Percentiles rank a stretch among this genome's conserved stretches.
These are phyloP conservation scores for Sebastes fasciatus DNA, from an alignment of 2,113 vertebrate genomes.

Conservation along the genomic window DNA sequence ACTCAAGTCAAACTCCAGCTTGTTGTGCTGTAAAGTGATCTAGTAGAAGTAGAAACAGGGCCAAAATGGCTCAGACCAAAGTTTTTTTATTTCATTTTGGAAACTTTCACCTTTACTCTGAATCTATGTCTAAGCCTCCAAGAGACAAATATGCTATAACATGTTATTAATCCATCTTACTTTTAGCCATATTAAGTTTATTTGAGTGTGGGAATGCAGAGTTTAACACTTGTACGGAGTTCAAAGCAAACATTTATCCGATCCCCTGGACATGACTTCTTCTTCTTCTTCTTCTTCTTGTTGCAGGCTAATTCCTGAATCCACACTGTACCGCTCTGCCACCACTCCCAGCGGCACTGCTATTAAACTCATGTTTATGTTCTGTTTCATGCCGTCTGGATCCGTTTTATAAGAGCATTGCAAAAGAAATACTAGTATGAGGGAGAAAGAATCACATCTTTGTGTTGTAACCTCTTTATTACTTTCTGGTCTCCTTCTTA, in stretches of 20 bases:
- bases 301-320: conserved; percentile 43
- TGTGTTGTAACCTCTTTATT: background rate
- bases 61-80: background rate
- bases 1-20: background rate
- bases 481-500: background rate
- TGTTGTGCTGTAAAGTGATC: background rate
- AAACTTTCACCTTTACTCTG: background rate
- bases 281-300: conserved; percentile 28
- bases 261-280: conserved; percentile 45
- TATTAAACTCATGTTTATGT: conserved; percentile 30
- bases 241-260: conserved; percentile 46
- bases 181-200: conserved; percentile 18
- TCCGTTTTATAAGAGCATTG: conserved; percentile 16
- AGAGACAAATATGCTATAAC: background rate
- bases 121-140: background rate
- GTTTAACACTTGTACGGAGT: conserved; percentile 4
- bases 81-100: background rate
- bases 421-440: conserved; percentile 1
- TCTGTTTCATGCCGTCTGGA: conserved; percentile 27
- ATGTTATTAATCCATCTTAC: conserved; percentile 7
- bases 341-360: conserved; percentile 9
- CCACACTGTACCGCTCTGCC: background rate
- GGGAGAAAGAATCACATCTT: conserved; percentile 6
- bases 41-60: background rate
- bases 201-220: conserved; percentile 27